These are phyloP conservation scores for Neoscelio sp. DNA, from an alignment of 2,888 invertebrate species.

Conservation along the genomic window DNA sequence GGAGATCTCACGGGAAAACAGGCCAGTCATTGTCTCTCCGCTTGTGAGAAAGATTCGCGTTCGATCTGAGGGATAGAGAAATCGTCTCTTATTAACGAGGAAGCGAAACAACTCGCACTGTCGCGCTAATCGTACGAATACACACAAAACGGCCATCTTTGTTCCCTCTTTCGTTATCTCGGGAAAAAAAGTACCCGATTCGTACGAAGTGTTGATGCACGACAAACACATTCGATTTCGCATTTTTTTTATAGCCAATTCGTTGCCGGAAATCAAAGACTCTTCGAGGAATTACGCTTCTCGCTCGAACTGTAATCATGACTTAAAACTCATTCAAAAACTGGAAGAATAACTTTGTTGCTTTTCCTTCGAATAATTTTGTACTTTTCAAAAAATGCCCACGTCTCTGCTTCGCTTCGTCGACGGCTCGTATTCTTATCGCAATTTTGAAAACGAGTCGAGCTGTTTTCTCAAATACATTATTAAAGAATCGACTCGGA, in stretches of 20 bases:
- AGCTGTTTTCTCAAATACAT: slow-evolving; percentile 52
- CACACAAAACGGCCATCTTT: slow-evolving; percentile 77
- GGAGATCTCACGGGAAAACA: slow-evolving; percentile 74
- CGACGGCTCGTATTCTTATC: too few species aligned
- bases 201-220: slow-evolving; percentile 12
- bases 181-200: slow-evolving; percentile 28
- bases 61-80: slow-evolving; percentile 63
- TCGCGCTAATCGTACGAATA: slow-evolving; percentile 80
- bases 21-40: slow-evolving; percentile 71
- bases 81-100: slow-evolving; percentile 82
- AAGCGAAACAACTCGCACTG: slow-evolving; percentile 83
- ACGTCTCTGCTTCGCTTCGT: too few species aligned
- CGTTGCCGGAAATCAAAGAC: neutral
- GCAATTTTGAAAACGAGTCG: too few species aligned
- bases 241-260: slow-evolving; percentile 22
- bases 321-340: too few species aligned
- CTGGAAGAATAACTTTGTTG: too few species aligned
- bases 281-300: neutral
- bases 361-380: too few species aligned
- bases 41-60: slow-evolving; percentile 69
- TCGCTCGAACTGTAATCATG: too few species aligned
- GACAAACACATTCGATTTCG: slow-evolving; percentile 33
- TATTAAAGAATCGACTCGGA: slow-evolving; percentile 61
- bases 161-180: slow-evolving; percentile 67
- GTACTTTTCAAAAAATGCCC: too few species aligned